These are phyloP conservation scores for Conus ventricosus DNA, from an alignment of 1,140 invertebrate genomes.

Conservation along the genomic window DNA sequence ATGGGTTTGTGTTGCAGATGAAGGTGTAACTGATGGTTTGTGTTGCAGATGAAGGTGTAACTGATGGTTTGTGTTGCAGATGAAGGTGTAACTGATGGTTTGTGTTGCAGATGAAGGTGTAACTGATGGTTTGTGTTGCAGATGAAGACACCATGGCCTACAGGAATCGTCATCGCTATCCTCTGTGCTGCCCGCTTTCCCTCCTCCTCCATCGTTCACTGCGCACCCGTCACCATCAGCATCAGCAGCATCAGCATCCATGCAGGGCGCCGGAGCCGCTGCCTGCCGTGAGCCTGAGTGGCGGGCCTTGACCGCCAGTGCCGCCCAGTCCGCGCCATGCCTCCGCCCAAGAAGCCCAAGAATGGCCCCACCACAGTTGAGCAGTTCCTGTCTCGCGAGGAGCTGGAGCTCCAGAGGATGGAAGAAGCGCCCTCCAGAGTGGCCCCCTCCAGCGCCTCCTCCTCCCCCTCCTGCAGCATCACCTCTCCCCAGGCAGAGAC, in stretches of 20 bases:
- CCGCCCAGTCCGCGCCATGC: slow-evolving; percentile 47
- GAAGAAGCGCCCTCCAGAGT: slow-evolving; percentile 12
- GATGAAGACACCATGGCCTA: slow-evolving; percentile 3
- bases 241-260: background rate
- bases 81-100: no score
- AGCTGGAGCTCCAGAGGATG: slow-evolving; percentile 37
- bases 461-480: background rate
- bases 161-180: background rate
- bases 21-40: no score
- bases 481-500: background rate
- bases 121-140: background rate
- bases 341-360: slow-evolving; percentile 66
- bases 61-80: no score
- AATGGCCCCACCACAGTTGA: slow-evolving; percentile 60
- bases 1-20: no score
- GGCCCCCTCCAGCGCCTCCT: background rate
- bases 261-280: background rate
- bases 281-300: background rate
- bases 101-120: no score
- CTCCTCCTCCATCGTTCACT: background rate
- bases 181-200: background rate
- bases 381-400: slow-evolving; percentile 63
- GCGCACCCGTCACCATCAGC: background rate
- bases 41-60: no score
- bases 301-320: background rate